phyloP scores from a whole-genome alignment of 2,113 vertebrate species.

The Ochotona curzoniae region DNA sequence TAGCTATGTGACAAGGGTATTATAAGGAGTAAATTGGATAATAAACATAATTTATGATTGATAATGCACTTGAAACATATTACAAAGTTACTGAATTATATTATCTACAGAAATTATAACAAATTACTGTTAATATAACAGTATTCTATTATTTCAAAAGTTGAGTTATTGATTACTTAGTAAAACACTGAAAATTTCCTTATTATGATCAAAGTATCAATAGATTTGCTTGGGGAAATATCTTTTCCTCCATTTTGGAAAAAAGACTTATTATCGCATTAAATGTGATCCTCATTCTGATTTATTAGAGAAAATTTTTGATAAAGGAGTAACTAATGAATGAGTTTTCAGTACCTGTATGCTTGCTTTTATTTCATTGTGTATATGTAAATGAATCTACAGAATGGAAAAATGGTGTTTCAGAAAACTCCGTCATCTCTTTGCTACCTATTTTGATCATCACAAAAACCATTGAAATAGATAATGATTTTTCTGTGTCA shows the following conservation, averaged over 20 bases:
- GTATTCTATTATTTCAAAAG: not conserved
- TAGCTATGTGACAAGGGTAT: not conserved
- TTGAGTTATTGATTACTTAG: not conserved
- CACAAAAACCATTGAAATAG: not conserved
- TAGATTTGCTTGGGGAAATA: not conserved
- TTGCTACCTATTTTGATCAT: not conserved
- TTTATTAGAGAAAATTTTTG: not conserved
- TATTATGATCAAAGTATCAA: not conserved
- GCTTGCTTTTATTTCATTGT: not conserved
- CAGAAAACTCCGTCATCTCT: not conserved
- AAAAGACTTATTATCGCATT: not conserved
- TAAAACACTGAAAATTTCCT: not conserved
- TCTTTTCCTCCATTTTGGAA: not conserved
- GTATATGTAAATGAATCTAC: not conserved
- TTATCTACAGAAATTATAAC: not conserved
- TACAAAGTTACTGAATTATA: not conserved
- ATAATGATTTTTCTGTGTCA: not conserved
- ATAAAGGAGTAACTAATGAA: not conserved
- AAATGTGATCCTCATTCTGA: not conserved
- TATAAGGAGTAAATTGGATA: not conserved
- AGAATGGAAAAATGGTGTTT: not conserved
- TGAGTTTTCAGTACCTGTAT: not conserved
- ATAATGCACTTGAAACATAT: not conserved
- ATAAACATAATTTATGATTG: slow-evolving; percentile 22
- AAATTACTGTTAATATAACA: not conserved